Base-by-base conservation (phyloP, 2,113 vertebrate species). In the Leucopternis melanops region DNA sequence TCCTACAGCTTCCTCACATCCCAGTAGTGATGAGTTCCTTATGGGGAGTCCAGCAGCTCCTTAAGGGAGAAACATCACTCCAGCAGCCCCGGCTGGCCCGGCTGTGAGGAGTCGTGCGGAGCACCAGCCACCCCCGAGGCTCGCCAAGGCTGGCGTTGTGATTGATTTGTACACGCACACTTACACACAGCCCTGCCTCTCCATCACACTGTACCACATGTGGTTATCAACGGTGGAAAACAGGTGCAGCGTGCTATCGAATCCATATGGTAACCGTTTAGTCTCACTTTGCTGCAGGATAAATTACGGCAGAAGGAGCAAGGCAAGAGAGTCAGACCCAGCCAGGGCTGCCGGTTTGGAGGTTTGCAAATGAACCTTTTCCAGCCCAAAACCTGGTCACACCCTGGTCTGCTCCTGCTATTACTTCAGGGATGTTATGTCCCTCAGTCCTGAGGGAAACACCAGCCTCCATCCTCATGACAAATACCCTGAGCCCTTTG, bases 251-350 rank as follows among this genome's bases (percentile, higher is more conserved):
- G 5, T 3, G 57, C 73, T 62, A 80, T 91, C 17, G n/a, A 61
- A 92, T 86, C 96, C 95, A 94, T 92, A 91, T 79, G 95, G 96
- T 11, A 79, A 61, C 40, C 22, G 34, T 71, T 96, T 70, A 34
- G 88, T 54, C 92, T 93, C 81, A 6, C 81, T 95, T 85, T 91
- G 95, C 91, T 72, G 77, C 0, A 1, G 95, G 73, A 92, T 94
- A 71, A 96, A 95, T 94, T 50, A 85, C 0, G 3, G 89, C 73
- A 67, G 47, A 16, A 65, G 77, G 58, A 92, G 55, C 27, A 32
- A 75, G 65, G 80, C 82, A 8, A 36, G 44, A 38, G 8, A 87
- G 70, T 3, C 59, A 45, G 83, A 90, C 21, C 88, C 78, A 80
- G 93, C 31, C 86, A 63, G 69, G 21, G 52, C 88, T 93, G 88